These are phyloP conservation scores for Emydoidea blandingii DNA, from an alignment of 2,797 vertebrate species.

Conservation along the genomic window DNA sequence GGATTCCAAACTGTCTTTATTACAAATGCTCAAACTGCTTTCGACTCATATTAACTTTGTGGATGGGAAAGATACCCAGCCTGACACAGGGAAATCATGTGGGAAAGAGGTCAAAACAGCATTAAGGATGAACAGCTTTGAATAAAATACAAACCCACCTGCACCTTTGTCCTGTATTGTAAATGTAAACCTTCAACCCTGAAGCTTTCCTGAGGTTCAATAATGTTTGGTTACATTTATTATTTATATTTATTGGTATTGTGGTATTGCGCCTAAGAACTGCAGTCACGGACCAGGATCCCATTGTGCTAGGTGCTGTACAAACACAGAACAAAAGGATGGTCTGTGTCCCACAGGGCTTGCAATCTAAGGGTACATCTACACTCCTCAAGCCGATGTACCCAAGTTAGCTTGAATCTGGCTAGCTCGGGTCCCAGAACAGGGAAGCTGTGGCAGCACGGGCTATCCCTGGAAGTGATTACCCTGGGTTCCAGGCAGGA, in stretches of 20 bases:
- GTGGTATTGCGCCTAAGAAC: not conserved
- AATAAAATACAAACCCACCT: not conserved
- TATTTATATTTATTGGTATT: not conserved
- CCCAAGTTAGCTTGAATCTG: not conserved
- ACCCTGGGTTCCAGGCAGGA: not conserved
- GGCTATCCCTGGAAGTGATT: not conserved
- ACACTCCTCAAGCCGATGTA: not conserved
- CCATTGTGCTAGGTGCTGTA: not conserved
- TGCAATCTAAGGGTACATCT: not conserved
- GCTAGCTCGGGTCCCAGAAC: not conserved
- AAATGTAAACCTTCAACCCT: not conserved
- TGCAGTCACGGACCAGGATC: not conserved
- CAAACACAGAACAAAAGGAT: not conserved
- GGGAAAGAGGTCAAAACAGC: not conserved
- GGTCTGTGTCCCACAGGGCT: not conserved
- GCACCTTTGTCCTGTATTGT: not conserved
- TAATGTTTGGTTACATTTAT: not conserved
- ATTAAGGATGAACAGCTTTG: not conserved
- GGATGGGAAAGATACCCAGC: not conserved
- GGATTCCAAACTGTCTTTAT: not conserved
- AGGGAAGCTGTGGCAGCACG: not conserved
- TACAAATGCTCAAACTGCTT: not conserved
- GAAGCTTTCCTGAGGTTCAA: not conserved
- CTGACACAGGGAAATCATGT: not conserved
- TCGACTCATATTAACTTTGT: not conserved